Conservation (phyloP, 2,113 vertebrate species). For the Sus scrofa region DNA sequence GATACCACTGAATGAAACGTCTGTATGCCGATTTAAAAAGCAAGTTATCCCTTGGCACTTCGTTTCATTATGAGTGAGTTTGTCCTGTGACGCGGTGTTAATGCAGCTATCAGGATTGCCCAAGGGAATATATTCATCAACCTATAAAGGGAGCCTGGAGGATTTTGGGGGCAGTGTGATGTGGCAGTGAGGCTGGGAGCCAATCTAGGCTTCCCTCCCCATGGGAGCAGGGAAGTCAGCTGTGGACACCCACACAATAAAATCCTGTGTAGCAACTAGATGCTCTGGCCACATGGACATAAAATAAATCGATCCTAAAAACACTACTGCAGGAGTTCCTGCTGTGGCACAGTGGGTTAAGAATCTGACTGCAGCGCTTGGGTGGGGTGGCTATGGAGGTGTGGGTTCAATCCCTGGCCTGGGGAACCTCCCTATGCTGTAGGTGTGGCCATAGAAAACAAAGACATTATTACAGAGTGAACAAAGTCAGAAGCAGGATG, state of each 20-base stretch:
- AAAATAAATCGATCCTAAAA: neutral
- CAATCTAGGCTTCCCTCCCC: rapidly evolving
- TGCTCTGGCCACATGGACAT: rapidly evolving
- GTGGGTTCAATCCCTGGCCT: too few species aligned
- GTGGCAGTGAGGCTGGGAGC: neutral
- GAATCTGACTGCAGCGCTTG: too few species aligned
- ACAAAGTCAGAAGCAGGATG: neutral
- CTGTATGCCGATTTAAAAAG: neutral
- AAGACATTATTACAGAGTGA: neutral
- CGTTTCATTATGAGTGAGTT: neutral
- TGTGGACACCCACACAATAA: rapidly evolving
- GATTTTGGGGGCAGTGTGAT: neutral
- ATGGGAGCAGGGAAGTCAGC: too few species aligned
- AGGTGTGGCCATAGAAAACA: too few species aligned
- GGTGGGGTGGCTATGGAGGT: too few species aligned
- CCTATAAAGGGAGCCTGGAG: neutral
- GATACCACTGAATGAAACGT: neutral
- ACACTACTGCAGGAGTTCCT: too few species aligned
- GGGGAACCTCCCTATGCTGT: too few species aligned
- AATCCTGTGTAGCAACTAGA: neutral
- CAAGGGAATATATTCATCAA: neutral
- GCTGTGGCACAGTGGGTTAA: too few species aligned
- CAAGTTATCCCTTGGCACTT: neutral
- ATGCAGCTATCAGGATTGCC: neutral
- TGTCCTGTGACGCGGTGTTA: neutral